Evolutionary conservation across 2,113 vertebrate genomes (phyloP), one percentile per base, ranked within the genome.

Genomic region (Tor tambroides): DNA sequence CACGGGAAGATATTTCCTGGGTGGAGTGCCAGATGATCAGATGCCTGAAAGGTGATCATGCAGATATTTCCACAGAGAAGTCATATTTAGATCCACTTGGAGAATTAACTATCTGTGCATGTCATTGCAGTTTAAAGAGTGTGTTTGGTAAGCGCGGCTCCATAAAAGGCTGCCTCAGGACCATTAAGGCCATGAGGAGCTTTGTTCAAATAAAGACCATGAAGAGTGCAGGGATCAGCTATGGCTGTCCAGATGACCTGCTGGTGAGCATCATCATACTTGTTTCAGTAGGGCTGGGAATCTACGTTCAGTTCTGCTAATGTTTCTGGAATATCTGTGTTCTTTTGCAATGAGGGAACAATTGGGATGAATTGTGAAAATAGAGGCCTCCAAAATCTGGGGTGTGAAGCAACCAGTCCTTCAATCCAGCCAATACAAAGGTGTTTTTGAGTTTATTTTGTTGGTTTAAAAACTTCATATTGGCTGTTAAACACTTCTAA

Each of bases 81-180:
- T 65, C 35, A 80, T 76, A 41, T 69, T 41, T 86, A 26, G 32
- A 17, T 81, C 3, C 63, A 46, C 21, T 30, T 49, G 35, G 7
- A 43, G 5, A 67, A 67, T 67, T 6, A 28, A 63, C 28, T 49
- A 15, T 56, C 7, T 76, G 83, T 82, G 17, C 91, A 54, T 82
- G 21, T 75, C 88, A 79, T 67, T 80, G 19, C 90, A 97, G 98
- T 87, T 91, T 99, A 90, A 96, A 89, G 93, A 43, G 26, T 0
- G 30, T 94, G 38, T 99, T 97, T 87, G 93, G 94, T 10, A 94
- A 89, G 0, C 96, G 95, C 1, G 96, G 96, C 1, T 97, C 97
- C 8, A 88, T 99, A 88, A 96, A 96, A 1, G 98, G 96, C 90
- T 98, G 98, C 15, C 88, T 99, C 93, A 96, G 97, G 91, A 96